Evolutionary conservation across 2,888 invertebrate genomes (phyloP), one percentile per base, ranked within the genome.

Genomic region (Antheraea yamamai): DNA sequence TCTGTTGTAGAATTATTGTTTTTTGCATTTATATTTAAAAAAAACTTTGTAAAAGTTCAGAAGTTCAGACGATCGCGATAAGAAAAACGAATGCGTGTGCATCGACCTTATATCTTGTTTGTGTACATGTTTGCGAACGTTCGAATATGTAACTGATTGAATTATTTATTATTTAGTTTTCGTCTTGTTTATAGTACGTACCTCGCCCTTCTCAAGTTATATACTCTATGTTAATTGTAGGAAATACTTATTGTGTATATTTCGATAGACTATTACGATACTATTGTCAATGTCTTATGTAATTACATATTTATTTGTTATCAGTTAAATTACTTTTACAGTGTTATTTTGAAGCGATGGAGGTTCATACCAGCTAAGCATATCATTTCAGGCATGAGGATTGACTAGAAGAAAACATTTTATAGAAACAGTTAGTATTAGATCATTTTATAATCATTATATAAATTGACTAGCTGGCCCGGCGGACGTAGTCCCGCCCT

Each of bases 81-180:
- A 66, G 0, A 66, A 16, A 66, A 66, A 30, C n/a, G 14, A 70
- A 12, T 39, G 70, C 70, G 70, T 70, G 39, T 39, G 39, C 35
- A n/a, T 70, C 70, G 39, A n/a, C 70, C 70, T n/a, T 70, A 70
- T 39, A 39, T 35, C 39, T 20, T 70, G 70, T 70, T 70, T 70
- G 70, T 70, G 39, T 70, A 68, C 18, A 18, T 68, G 70, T 70
- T 70, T 70, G 39, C 39, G 76, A 35, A 51, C 75, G 72, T 61
- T 26, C 30, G n/a, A 30, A 35, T 4, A 47, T 47, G 47, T 47
- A 52, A 47, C 64, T 78, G 80, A 81, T 81, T 80, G 81, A 79
- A 79, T 83, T 82, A 81, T 83, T 80, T 82, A 81, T 83, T 80
- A 81, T 79, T 84, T 81, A 80, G 78, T 80, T 76, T 78, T 78